Base-by-base conservation (phyloP, 2,888 invertebrate genomes). In the Ypsolopha scabrella region DNA sequence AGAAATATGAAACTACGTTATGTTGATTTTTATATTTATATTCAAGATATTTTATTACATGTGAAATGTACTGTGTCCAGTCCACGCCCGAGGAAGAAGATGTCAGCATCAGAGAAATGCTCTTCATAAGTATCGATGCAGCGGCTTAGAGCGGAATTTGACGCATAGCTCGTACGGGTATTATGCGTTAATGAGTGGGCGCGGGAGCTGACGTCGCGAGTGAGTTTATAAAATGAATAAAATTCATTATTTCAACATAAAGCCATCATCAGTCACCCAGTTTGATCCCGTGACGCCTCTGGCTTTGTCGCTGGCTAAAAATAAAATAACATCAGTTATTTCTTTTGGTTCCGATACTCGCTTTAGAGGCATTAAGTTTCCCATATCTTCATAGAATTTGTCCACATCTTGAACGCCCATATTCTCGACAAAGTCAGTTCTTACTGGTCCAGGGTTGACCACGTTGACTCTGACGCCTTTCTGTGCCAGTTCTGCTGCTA, bases 401-500 rank as follows among this genome's bases (percentile, higher is more conserved):
- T 48, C 39, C 6, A 6, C n/a, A 24, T 41, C 13, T 10, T 89
- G 87, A 51, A 90, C 88, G 59, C 94, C 92, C 56, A 95, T 95
- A 72, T 58, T 58, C 36, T 43, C 53, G 7, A 58, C 9, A 11
- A 61, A 52, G 33, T 59, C 52, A 37, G 96, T 95, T 7, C 91
- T 67, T 2, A 93, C 91, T 0, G 96, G 96, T 9, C 96, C 96
- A n/a, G 96, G 97, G 75, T 94, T 95, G 0, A 96, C 93, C 47
- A 91, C 87, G 74, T 96, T 96, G 0, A 93, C 94, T 48, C 96
- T 83, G 0, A 96, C 93, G 54, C 90, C 89, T 64, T 91, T 91
- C 0, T 87, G 55, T 37, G 92, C 93, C 45, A 94, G 75, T 60
- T 94, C 96, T 37, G 97, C 75, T 3, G 97, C 96, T 6, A 90